Evolutionary conservation across 2,113 vertebrate genomes (phyloP), one percentile per base, ranked within the genome.

Genomic region (Pipra filicauda): DNA sequence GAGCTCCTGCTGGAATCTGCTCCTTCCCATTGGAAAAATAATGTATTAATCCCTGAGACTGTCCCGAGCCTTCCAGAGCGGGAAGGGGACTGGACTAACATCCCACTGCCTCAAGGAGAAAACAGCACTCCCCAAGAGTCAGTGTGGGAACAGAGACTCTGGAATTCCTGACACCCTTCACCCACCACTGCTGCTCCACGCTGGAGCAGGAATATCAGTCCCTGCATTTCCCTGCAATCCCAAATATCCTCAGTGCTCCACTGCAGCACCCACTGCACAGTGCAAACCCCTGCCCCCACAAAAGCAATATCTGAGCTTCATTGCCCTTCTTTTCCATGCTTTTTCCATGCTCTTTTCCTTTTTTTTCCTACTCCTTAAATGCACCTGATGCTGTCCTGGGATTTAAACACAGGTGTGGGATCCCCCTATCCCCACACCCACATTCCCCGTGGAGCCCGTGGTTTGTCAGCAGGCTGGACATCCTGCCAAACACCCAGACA

Each of bases 61-160:
- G 54, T 39, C 52, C 57, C 69, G 26, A 95, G 69, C 72, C 62
- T 86, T 69, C 61, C 83, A 89, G 72, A 84, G 24, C 37, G 64
- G 52, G n/a, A 43, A 39, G 17, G 31, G 43, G 52, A 51, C n/a
- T 28, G 35, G 4, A 31, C 69, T 44, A 37, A 58, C 35, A 83
- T 5, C 44, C 55, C 58, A n/a, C 37, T 91, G 85, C 43, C 73
- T 49, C 69, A 15, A 3, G 4, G 43, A 46, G 35, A n/a, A 44
- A 57, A 57, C 35, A 81, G 35, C 22, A 69, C 3, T 46, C 43
- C 54, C 26, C 21, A 19, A 27, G 41, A 43, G 51, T 4, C 39
- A 5, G 1, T 7, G 48, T 39, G 58, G 31, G 23, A 75, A 43
- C 67, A 91, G 49, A 79, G 57, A 11, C 23, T 16, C 5, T 17